Evolutionary conservation across 2,113 vertebrate genomes (phyloP).

Genomic region (Bungarus multicinctus): DNA sequence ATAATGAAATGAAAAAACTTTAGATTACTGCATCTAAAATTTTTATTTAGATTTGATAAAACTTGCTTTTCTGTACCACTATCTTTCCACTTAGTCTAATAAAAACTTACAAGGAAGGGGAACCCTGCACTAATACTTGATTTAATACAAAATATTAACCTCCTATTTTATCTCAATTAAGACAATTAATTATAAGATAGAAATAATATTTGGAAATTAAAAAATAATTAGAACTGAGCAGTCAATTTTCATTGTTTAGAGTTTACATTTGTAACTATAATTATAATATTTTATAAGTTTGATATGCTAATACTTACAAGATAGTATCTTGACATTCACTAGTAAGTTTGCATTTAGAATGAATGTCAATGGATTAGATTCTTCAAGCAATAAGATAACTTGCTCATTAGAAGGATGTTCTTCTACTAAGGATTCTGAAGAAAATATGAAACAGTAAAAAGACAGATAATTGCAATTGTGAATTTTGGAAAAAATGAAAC

Average conservation of each 20-base stretch:
- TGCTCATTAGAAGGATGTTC: conserved; percentile 79
- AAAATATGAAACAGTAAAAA: background rate
- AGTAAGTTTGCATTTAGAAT: conserved; percentile 92
- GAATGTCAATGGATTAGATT: conserved; percentile 81
- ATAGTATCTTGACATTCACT: conserved; percentile 84
- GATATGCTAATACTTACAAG: conserved; percentile 75
- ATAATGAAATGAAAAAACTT: background rate
- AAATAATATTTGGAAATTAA: background rate
- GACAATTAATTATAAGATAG: background rate
- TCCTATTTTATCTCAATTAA: background rate
- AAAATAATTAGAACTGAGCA: background rate
- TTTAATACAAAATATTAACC: background rate
- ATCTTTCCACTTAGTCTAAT: background rate
- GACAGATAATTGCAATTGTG: background rate
- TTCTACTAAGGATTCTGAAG: conserved; percentile 79
- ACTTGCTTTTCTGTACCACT: background rate
- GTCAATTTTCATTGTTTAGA: background rate
- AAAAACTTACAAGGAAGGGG: background rate
- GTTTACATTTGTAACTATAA: background rate
- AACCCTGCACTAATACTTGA: background rate
- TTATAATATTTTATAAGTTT: background rate
- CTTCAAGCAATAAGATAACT: conserved; percentile 78
- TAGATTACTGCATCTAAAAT: background rate
- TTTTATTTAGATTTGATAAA: background rate
- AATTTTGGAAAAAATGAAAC: background rate